Evolutionary conservation across 2,113 vertebrate species (phyloP).

Genomic region (Perca flavescens): DNA sequence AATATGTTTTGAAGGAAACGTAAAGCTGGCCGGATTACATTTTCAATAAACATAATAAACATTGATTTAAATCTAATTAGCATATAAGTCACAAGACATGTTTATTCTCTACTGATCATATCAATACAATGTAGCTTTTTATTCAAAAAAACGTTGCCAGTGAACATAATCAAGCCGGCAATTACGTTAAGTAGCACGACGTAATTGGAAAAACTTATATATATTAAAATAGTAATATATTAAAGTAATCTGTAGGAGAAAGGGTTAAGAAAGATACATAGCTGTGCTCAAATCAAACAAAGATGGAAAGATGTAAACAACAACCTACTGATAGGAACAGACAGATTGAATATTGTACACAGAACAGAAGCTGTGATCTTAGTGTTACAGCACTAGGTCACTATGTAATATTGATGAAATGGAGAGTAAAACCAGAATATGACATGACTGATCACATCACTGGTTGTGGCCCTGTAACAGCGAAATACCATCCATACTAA

Average conservation of each 20-base stretch:
- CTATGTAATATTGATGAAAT: slow-evolving; percentile 1
- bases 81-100: neutral
- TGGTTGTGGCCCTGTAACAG: neutral
- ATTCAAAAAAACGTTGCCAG: neutral
- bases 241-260: neutral
- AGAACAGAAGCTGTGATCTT: neutral
- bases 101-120: neutral
- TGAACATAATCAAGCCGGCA: neutral
- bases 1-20: neutral
- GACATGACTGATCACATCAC: neutral
- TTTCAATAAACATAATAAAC: neutral
- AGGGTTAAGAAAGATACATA: neutral
- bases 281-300: slow-evolving; percentile 2
- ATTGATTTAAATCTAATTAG: neutral
- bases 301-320: slow-evolving; percentile 14
- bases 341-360: slow-evolving; percentile 22
- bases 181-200: no score
- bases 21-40: no score
- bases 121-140: neutral
- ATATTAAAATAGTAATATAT: no score
- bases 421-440: neutral
- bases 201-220: neutral
- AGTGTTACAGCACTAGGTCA: slow-evolving; percentile 20
- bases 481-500: neutral
- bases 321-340: slow-evolving; percentile 9